phyloP scores from a whole-genome alignment of 2,888 invertebrate species.

The Bhutanitis thaidina region DNA sequence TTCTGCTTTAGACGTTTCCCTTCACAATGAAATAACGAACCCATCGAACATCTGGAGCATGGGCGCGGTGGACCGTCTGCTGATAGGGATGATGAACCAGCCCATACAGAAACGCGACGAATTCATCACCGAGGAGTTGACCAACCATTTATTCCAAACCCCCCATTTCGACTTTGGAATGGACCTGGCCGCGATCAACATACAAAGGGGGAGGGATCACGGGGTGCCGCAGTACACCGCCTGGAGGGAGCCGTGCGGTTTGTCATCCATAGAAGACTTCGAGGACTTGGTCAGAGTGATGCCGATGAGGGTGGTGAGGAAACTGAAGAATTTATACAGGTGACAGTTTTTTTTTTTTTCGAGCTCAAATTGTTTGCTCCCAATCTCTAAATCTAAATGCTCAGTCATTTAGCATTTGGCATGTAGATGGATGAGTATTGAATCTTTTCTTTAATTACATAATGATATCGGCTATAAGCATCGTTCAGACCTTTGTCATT shows the following conservation, averaged over 20 bases:
- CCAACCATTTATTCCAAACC: slow-evolving; percentile 91
- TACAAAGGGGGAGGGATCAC: slow-evolving; percentile 92
- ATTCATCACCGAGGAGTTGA: slow-evolving; percentile 88
- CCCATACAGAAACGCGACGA: slow-evolving; percentile 89
- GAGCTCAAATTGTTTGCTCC: too few species aligned
- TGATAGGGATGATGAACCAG: slow-evolving; percentile 88
- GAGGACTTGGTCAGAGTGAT: slow-evolving; percentile 85
- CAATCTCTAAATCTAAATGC: too few species aligned
- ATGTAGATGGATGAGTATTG: too few species aligned
- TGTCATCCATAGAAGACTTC: slow-evolving; percentile 83
- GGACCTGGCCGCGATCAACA: slow-evolving; percentile 93
- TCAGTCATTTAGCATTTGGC: too few species aligned
- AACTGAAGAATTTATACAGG: slow-evolving; percentile 81
- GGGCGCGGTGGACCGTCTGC: slow-evolving; percentile 88
- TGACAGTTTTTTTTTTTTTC: slow-evolving; percentile 25
- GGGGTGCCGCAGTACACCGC: slow-evolving; percentile 89
- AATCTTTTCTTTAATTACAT: too few species aligned
- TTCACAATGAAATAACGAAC: slow-evolving; percentile 88
- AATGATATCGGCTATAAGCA: too few species aligned
- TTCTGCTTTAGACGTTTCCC: slow-evolving; percentile 83
- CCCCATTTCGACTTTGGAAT: slow-evolving; percentile 85
- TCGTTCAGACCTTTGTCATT: too few species aligned
- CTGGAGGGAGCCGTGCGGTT: slow-evolving; percentile 90
- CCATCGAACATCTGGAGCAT: slow-evolving; percentile 86
- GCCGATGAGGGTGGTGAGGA: slow-evolving; percentile 81